Evolutionary conservation across 1,140 invertebrate species (phyloP), one percentile per base, ranked within the genome.

Genomic region (Zaprionus nigranus): DNA sequence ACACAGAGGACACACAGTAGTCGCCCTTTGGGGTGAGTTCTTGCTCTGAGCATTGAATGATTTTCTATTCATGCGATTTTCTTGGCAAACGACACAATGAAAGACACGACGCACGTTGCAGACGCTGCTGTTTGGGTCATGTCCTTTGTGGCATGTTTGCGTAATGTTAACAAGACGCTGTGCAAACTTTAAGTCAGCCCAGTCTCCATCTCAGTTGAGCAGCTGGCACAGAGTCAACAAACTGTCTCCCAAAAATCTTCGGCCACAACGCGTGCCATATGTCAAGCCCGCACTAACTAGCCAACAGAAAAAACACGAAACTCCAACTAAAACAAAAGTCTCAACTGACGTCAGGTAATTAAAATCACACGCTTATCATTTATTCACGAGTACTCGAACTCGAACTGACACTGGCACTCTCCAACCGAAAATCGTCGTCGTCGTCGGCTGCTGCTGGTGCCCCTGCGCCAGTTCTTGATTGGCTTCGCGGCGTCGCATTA

Each of bases 341-440:
- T 26, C 38, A 71, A 87, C 69, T 83, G 75, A 60, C 53, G 60
- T 66, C 62, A 40, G 84, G 84, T 88, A 88, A 88, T 88, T 88
- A 85, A 88, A 90, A 84, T 85, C 83, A 66, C 78, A 82, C 78
- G 84, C 78, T 81, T 77, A 79, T 79, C 85, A 76, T 81, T 90
- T 81, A 84, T 81, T 84, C 82, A 79, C 40, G 40, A 62, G 81
- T 62, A 73, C 46, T 51, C 46, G 46, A 51, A 51, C 46, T 51
- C 20, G 46, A 51, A 24, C 46, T 51, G 46, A 17, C 46, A 51
- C 17, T 20, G n/a, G 43, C 43, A 49, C 17, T 76, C 65, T 70
- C 9, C 30, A 34, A 76, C 54, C 65, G 28, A 74, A 80, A 73
- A 77, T 67, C 71, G 24, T 5, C 65, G 64, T 17, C 65, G 20